Evolutionary conservation across 2,113 vertebrate species (phyloP), one percentile per base, ranked within the genome.

Genomic region (Xiphophorus hellerii): DNA sequence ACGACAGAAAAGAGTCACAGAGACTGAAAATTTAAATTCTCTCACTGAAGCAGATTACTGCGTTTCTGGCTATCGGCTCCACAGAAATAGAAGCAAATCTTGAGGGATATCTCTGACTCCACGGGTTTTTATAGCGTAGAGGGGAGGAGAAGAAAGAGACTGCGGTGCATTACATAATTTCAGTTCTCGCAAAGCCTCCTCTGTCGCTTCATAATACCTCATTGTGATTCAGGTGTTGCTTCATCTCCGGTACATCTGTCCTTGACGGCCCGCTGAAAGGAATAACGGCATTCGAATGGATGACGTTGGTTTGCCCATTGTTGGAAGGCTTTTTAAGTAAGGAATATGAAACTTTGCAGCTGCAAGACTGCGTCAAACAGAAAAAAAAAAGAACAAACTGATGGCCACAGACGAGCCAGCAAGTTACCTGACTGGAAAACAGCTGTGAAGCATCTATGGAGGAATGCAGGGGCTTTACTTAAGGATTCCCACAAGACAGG

Each of bases 181-280:
- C 44, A 77, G 60, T 17, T 51, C 17, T 62, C 64, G 73, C 25
- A 33, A 8, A 69, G 60, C 29, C 66, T 37, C 33, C 54, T 63
- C 69, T 62, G 69, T 75, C 3, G 6, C 30, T 58, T 51, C 33
- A 39, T 66, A 65, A 48, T 35, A 15, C 35, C 44, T 64, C 6
- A 17, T 35, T 48, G 15, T 71, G 7, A 73, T 39, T 64, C 64
- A 74, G 73, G 22, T 37, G 17, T 48, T 76, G 48, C 25, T 63
- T 60, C 27, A 61, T 77, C 29, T 65, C 71, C 60, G 70, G 7
- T 27, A 3, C n/a, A 3, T 70, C 31, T 78, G 80, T 78, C 80
- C 84, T 89, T 89, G 82, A 63, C 66, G 28, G 42, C 64, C 44
- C 5, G 20, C 22, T 87, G 75, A 83, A 68, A 81, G 64, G 64